These are phyloP conservation scores for Lagorchestes hirsutus DNA, from an alignment of 2,797 vertebrate species.

Conservation along the genomic window DNA sequence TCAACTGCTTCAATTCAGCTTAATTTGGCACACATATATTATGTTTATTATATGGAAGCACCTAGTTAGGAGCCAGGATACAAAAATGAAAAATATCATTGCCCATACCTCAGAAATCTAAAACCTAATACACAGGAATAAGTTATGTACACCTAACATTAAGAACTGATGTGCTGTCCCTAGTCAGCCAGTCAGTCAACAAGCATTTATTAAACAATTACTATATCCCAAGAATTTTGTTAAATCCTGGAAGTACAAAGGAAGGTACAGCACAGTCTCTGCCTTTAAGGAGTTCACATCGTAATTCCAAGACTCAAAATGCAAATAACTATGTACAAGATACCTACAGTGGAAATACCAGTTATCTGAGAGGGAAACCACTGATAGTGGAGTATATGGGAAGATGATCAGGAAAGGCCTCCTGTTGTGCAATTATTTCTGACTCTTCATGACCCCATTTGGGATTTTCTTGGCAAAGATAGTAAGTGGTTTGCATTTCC, in stretches of 20 bases:
- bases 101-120: neutral
- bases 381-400: neutral
- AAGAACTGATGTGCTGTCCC: neutral
- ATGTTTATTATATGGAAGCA: neutral
- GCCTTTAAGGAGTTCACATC: neutral
- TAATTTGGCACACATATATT: neutral
- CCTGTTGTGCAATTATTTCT: neutral
- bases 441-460: neutral
- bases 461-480: neutral
- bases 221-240: neutral
- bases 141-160: neutral
- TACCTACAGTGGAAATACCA: neutral
- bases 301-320: neutral
- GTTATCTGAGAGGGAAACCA: neutral
- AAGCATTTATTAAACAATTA: neutral
- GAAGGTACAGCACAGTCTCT: neutral
- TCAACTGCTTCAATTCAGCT: neutral
- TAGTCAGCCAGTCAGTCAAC: neutral
- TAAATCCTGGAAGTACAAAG: neutral
- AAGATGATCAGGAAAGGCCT: neutral
- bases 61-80: neutral
- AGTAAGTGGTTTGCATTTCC: neutral
- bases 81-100: neutral
- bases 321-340: neutral
- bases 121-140: neutral